phyloP scores from a whole-genome alignment of 2,113 vertebrate species.

The Arvicanthis niloticus region DNA sequence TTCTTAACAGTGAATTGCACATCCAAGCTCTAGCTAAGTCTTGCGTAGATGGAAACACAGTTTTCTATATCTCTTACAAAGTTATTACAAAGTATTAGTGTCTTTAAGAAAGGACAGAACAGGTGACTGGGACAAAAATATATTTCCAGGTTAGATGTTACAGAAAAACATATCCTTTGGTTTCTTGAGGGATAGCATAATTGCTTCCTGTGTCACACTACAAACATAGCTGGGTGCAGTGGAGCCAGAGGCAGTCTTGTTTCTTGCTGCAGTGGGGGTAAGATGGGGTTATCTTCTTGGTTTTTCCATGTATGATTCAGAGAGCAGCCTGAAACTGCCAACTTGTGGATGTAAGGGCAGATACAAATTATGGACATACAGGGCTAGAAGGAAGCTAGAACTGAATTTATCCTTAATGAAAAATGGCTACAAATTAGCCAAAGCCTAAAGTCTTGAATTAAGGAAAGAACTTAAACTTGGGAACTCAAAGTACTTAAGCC shows the following conservation, averaged over 20 bases:
- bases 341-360: background rate
- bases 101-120: background rate
- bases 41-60: background rate
- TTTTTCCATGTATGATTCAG: background rate
- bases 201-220: conserved; percentile 2
- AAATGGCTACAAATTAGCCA: conserved; percentile 3
- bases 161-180: background rate
- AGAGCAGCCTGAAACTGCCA: conserved; percentile 4
- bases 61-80: conserved; percentile 26
- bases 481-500: background rate
- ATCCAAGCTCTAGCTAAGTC: background rate
- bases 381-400: background rate
- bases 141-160: background rate
- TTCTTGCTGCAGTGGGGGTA: background rate
- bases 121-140: conserved; percentile 25
- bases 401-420: background rate
- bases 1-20: conserved; percentile 20
- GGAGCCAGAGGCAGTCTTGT: background rate
- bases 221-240: background rate
- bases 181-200: background rate
- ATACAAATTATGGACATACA: background rate
- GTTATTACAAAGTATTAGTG: conserved; percentile 15
- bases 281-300: background rate
- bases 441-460: background rate
- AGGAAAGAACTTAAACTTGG: background rate